Conservation (phyloP, 2,797 vertebrate species). For the Sebastiscus albofasciatus region DNA sequence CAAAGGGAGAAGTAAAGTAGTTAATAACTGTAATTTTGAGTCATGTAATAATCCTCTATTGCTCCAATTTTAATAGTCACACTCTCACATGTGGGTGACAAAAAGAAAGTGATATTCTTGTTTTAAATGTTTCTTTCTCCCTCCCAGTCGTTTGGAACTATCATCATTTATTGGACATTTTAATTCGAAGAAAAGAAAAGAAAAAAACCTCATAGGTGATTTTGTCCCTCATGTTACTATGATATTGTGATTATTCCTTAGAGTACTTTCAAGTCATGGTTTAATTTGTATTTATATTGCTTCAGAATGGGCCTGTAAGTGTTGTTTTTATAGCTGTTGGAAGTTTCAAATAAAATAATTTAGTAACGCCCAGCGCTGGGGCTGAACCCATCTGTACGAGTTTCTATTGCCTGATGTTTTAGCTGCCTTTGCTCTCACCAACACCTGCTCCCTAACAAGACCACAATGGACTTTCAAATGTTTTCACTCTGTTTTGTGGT, state of each 20-base stretch:
- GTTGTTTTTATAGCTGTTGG: slow-evolving; percentile 49
- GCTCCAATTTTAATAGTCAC: slow-evolving; percentile 21
- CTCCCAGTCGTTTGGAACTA: neutral
- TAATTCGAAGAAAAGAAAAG: neutral
- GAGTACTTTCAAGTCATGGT: slow-evolving; percentile 46
- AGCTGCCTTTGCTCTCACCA: neutral
- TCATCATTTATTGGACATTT: slow-evolving; percentile 13
- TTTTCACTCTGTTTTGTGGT: slow-evolving; percentile 13
- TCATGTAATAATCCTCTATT: slow-evolving; percentile 29
- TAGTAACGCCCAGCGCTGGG: slow-evolving; percentile 2
- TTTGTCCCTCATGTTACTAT: slow-evolving; percentile 21
- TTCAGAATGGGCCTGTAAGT: slow-evolving; percentile 51
- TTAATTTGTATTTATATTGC: slow-evolving; percentile 65
- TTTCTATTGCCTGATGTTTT: slow-evolving; percentile 3
- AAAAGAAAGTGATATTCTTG: neutral
- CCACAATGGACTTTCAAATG: neutral
- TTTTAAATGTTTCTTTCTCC: slow-evolving; percentile 13
- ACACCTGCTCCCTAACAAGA: slow-evolving; percentile 15
- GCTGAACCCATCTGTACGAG: slow-evolving; percentile 6
- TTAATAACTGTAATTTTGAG: slow-evolving; percentile 9
- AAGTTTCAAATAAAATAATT: slow-evolving; percentile 60
- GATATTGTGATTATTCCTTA: slow-evolving; percentile 43
- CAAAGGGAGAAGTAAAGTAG: neutral
- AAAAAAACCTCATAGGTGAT: neutral
- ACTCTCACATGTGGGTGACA: neutral